phyloP scores from a whole-genome alignment of 2,113 vertebrate species.

The Zosterops lateralis region DNA sequence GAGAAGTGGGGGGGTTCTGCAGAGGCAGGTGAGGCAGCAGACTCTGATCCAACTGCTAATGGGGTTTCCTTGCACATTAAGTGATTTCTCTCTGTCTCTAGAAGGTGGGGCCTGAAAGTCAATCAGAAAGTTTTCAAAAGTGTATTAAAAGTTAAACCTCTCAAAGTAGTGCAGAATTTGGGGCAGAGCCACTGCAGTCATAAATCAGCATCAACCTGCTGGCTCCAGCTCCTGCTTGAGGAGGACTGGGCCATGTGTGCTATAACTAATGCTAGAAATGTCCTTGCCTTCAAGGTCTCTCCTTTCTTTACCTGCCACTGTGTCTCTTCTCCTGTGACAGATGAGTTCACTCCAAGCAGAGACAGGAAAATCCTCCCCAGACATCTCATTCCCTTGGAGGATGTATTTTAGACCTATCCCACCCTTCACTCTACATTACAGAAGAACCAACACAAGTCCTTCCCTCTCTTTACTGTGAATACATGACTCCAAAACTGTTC shows the following conservation, averaged over 20 bases:
- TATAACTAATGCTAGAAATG: neutral
- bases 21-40: neutral
- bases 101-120: neutral
- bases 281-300: constrained; percentile 25
- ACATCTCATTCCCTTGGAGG: neutral
- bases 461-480: neutral
- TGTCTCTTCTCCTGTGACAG: neutral
- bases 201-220: constrained; percentile 15
- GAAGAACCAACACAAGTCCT: neutral
- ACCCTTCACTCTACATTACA: rapidly evolving
- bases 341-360: neutral
- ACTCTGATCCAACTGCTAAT: neutral
- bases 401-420: rapidly evolving
- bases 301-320: neutral
- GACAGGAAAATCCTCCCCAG: neutral
- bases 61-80: neutral
- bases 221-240: neutral
- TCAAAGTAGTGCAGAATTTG: constrained; percentile 30
- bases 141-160: neutral
- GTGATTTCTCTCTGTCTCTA: neutral
- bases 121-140: neutral
- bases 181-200: constrained; percentile 28
- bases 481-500: neutral
- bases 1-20: neutral
- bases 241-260: neutral